A percentile compares a stretch with the other conserved stretches of the same genome.
phyloP scores from a whole-genome alignment of 2,888 invertebrate genomes.

The Microplitis manilae region DNA sequence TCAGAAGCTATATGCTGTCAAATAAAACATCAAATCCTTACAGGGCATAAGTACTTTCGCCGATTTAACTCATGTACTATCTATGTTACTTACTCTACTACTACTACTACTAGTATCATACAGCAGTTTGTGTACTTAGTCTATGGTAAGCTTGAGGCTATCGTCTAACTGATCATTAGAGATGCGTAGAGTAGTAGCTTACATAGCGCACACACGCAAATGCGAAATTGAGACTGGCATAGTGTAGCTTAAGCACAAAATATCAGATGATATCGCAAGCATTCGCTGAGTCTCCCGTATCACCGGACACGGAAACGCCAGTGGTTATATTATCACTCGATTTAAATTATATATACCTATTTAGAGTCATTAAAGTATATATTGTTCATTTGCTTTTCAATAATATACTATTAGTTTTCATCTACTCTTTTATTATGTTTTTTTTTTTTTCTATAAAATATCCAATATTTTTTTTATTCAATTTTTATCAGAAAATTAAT shows the following conservation, averaged over 20 bases:
- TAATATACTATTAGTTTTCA: background rate
- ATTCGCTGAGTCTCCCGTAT: conserved; percentile 40
- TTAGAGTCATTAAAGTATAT: background rate
- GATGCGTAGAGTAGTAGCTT: conserved; percentile 19
- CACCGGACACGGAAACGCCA: conserved; percentile 50
- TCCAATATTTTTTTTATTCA: background rate
- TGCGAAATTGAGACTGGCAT: conserved; percentile 14
- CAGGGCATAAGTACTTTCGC: conserved; percentile 16
- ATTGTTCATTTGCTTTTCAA: background rate
- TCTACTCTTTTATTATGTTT: background rate
- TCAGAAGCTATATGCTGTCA: background rate
- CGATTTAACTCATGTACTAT: background rate
- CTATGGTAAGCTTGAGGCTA: conserved; percentile 1
- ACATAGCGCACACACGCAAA: conserved; percentile 12
- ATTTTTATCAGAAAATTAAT: background rate
- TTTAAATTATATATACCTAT: background rate
- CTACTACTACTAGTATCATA: background rate
- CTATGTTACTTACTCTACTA: no score
- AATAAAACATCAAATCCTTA: conserved; percentile 3
- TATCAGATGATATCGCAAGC: conserved; percentile 25
- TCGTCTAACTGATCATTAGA: conserved; percentile 9
- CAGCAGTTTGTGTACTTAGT: background rate
- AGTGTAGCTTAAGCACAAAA: conserved; percentile 20
- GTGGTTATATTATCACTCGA: conserved; percentile 48
- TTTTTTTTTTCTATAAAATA: background rate